phyloP scores from a whole-genome alignment of 2,888 invertebrate genomes.

The Eremobia ochroleuca region DNA sequence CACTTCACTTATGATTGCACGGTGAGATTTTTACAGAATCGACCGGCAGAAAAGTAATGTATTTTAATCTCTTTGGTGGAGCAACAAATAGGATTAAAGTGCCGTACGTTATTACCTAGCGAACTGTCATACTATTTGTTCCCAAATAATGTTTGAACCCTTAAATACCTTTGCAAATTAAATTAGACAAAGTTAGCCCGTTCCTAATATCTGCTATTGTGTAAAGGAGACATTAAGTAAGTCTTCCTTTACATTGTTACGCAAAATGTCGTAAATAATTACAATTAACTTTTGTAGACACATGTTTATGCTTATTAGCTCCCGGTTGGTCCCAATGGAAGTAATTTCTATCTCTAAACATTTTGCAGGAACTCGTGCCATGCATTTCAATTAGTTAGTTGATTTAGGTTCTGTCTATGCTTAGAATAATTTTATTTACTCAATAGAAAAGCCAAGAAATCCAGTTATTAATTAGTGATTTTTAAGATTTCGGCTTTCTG shows the following conservation, averaged over 20 bases:
- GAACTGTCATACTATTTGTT: not conserved
- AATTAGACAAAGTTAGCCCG: slow-evolving; percentile 15
- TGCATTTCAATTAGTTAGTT: slow-evolving; percentile 53
- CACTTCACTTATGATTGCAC: too few species aligned
- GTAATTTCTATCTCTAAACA: slow-evolving; percentile 39
- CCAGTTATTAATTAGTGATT: not conserved
- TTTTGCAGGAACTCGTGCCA: slow-evolving; percentile 39
- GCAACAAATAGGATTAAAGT: slow-evolving; percentile 12
- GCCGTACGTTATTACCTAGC: not conserved
- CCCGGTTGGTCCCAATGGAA: not conserved
- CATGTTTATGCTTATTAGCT: slow-evolving; percentile 12
- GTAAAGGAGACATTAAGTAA: slow-evolving; percentile 10
- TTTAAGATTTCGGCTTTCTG: not conserved
- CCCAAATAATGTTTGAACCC: slow-evolving; percentile 3
- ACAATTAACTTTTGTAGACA: slow-evolving; percentile 9
- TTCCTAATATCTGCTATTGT: slow-evolving; percentile 31
- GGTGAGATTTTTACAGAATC: too few species aligned
- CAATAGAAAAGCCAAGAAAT: slow-evolving; percentile 15
- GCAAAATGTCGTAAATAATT: slow-evolving; percentile 28
- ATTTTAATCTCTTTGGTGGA: not conserved
- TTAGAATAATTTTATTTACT: slow-evolving; percentile 6
- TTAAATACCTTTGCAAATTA: slow-evolving; percentile 34
- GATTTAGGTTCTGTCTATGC: slow-evolving; percentile 26
- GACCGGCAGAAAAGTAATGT: too few species aligned
- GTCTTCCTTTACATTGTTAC: slow-evolving; percentile 21